Evolutionary conservation across 2,888 invertebrate species (phyloP).

Genomic region (Acronicta alni): DNA sequence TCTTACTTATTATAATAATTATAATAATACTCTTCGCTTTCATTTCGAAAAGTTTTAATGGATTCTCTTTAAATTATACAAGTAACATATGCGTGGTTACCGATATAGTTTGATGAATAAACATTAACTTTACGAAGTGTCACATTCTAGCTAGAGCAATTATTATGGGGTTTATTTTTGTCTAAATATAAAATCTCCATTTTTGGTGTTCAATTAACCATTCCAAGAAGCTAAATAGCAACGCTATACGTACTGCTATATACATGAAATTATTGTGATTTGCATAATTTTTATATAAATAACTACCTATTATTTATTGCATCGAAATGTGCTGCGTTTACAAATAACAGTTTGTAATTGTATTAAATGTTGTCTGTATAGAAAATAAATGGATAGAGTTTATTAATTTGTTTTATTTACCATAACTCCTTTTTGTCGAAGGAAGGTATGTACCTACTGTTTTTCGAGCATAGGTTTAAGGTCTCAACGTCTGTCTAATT

Average conservation of each 20-base stretch:
- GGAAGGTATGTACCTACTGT: too few species aligned
- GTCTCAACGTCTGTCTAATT: too few species aligned
- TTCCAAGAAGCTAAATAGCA: slow-evolving; percentile 67
- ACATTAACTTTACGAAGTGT: not conserved
- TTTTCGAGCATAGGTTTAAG: too few species aligned
- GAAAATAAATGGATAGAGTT: slow-evolving; percentile 53
- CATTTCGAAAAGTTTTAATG: too few species aligned
- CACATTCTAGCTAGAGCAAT: slow-evolving; percentile 20
- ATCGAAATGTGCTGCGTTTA: slow-evolving; percentile 44
- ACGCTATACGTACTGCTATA: slow-evolving; percentile 43
- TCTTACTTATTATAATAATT: slow-evolving; percentile 17
- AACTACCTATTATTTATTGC: slow-evolving; percentile 44
- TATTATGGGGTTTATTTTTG: slow-evolving; percentile 57
- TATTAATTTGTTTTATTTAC: not conserved
- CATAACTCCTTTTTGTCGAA: too few species aligned
- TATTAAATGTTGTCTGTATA: slow-evolving; percentile 54
- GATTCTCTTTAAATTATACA: not conserved
- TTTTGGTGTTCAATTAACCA: slow-evolving; percentile 72
- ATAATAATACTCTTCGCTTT: slow-evolving; percentile 1
- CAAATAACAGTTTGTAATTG: slow-evolving; percentile 13
- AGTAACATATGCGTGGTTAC: not conserved
- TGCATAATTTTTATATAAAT: slow-evolving; percentile 54
- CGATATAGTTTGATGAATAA: not conserved
- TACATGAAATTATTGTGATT: slow-evolving; percentile 55
- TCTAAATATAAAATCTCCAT: slow-evolving; percentile 55